Conservation (phyloP, 2,113 vertebrate genomes). For the Gobiocypris rarus region DNA sequence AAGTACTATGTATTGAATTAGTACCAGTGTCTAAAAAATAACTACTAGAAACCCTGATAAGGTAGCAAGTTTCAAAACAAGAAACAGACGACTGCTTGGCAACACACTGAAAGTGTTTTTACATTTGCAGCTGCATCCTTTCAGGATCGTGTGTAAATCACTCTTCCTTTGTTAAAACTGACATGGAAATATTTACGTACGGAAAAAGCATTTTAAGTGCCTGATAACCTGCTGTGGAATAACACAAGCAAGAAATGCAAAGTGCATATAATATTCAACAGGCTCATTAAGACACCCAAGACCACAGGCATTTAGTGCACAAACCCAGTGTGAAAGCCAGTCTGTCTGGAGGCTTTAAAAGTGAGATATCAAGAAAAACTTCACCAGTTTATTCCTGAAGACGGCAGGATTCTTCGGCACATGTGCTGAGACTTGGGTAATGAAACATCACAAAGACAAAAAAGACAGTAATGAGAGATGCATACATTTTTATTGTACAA, state of each 20-base stretch:
- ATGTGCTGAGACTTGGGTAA: not conserved
- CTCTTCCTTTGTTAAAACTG: constrained; percentile 9
- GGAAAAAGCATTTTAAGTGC: not conserved
- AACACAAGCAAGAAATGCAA: constrained; percentile 1
- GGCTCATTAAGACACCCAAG: constrained; percentile 23
- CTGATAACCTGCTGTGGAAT: not conserved
- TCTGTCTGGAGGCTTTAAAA: no score
- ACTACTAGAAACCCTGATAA: not conserved
- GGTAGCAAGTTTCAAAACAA: not conserved
- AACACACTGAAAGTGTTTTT: not conserved
- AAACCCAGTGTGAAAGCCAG: not conserved
- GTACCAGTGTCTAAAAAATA: no score
- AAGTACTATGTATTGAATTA: no score
- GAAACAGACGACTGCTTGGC: not conserved
- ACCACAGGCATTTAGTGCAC: not conserved
- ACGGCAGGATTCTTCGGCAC: constrained; percentile 4
- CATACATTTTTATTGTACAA: constrained; percentile 16
- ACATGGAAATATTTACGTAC: not conserved
- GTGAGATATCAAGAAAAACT: not conserved
- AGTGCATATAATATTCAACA: constrained; percentile 34
- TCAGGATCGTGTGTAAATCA: not conserved
- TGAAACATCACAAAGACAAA: not conserved
- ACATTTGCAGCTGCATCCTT: not conserved
- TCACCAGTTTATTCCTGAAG: not conserved
- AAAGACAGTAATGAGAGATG: constrained; percentile 1